phyloP scores from a whole-genome alignment of 1,140 invertebrate species.

The Trichonephila clavipes region DNA sequence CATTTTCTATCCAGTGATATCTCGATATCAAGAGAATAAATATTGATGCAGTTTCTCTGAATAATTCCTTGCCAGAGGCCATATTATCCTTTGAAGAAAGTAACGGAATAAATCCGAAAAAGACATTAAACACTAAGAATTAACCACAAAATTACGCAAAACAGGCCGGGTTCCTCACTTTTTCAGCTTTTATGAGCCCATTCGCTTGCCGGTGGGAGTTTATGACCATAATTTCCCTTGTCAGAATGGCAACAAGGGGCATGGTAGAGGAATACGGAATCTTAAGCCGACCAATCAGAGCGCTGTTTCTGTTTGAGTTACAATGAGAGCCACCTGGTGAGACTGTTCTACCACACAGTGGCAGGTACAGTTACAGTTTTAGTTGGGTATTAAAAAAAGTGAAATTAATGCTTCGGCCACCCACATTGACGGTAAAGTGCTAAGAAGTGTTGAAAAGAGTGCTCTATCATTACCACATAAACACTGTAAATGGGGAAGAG shows the following conservation, averaged over 20 bases:
- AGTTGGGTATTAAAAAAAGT: conserved; percentile 29
- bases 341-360: conserved; percentile 35
- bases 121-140: conserved; percentile 43
- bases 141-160: conserved; percentile 64
- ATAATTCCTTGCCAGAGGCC: conserved; percentile 1
- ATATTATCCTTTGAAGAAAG: neutral
- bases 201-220: conserved; percentile 41
- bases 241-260: conserved; percentile 60
- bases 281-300: conserved; percentile 27
- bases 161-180: neutral
- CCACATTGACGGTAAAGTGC: conserved; percentile 14
- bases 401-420: conserved; percentile 53
- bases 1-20: neutral
- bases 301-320: neutral
- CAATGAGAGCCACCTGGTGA: conserved; percentile 55
- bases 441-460: conserved; percentile 63
- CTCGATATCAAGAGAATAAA: neutral
- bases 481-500: neutral
- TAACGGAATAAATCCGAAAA: neutral
- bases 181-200: conserved; percentile 56
- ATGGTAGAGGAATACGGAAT: conserved; percentile 33
- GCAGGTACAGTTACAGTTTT: conserved; percentile 54
- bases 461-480: conserved; percentile 18
- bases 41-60: neutral
- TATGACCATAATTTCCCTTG: conserved; percentile 64